These are phyloP conservation scores for Alcedo atthis DNA, from an alignment of 2,797 vertebrate species.

Conservation along the genomic window DNA sequence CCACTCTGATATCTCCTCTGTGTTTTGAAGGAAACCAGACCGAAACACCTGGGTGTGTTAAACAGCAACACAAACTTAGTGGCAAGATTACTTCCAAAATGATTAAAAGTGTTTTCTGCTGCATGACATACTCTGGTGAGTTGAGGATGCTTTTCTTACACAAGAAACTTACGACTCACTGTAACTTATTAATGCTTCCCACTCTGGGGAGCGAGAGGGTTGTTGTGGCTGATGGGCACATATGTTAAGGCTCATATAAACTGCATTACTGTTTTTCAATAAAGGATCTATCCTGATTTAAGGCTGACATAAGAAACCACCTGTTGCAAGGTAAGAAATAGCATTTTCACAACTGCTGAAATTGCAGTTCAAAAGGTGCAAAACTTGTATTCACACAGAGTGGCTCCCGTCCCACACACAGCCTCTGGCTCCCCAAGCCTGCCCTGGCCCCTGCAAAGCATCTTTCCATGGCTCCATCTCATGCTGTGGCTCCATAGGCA, in stretches of 20 bases:
- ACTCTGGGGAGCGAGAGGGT: background rate
- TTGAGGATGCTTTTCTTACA: background rate
- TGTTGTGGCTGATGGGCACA: accelerated
- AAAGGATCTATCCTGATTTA: background rate
- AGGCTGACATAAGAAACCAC: background rate
- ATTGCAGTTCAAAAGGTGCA: background rate
- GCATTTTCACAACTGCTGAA: background rate
- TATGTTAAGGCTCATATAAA: background rate
- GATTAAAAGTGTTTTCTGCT: background rate
- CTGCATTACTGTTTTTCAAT: accelerated
- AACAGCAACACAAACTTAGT: background rate
- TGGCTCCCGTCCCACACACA: accelerated
- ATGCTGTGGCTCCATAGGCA: accelerated
- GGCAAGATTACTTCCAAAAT: background rate
- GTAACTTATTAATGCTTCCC: background rate
- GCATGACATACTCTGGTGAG: background rate
- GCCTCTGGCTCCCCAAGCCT: background rate
- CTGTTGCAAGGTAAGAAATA: background rate
- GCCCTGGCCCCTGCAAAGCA: background rate
- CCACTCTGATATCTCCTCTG: background rate
- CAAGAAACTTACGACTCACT: background rate
- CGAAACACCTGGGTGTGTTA: background rate
- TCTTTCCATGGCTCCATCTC: background rate
- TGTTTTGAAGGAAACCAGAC: background rate
- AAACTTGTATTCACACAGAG: background rate